Evolutionary conservation across 1,140 invertebrate genomes (phyloP).

Genomic region (Monochamus saltuarius): DNA sequence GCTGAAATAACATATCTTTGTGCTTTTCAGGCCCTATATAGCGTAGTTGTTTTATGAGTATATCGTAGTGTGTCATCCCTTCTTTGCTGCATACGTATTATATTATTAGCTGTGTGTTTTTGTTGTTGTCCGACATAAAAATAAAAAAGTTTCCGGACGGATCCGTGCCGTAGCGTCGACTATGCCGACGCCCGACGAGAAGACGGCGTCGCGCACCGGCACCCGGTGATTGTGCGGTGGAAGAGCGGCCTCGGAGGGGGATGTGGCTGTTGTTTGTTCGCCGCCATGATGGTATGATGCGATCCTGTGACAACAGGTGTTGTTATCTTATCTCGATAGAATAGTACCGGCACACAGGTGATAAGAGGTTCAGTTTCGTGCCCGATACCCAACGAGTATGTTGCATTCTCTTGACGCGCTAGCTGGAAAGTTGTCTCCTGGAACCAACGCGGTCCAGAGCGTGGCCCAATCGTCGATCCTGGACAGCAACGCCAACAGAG

Average conservation of each 20-base stretch:
- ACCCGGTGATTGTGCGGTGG: slow-evolving; percentile 13
- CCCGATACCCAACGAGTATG: slow-evolving; percentile 55
- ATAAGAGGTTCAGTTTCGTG: slow-evolving; percentile 38
- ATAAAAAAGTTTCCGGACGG: slow-evolving; percentile 10
- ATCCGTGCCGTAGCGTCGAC: neutral
- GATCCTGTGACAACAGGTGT: slow-evolving; percentile 12
- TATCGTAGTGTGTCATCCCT: neutral
- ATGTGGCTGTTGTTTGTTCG: neutral
- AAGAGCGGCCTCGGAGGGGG: slow-evolving; percentile 20
- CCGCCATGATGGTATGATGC: slow-evolving; percentile 10
- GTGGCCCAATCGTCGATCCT: slow-evolving; percentile 48
- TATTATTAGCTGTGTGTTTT: slow-evolving; percentile 6
- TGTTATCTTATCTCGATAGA: slow-evolving; percentile 38
- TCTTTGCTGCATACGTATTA: slow-evolving; percentile 2
- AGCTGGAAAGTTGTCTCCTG: slow-evolving; percentile 78
- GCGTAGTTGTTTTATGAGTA: slow-evolving; percentile 9
- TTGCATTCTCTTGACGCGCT: slow-evolving; percentile 75
- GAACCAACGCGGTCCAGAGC: slow-evolving; percentile 49
- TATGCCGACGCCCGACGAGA: slow-evolving; percentile 5
- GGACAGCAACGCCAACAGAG: slow-evolving; percentile 61
- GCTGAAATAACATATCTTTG: slow-evolving; percentile 14
- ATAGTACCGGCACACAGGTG: slow-evolving; percentile 35
- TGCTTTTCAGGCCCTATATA: slow-evolving; percentile 31
- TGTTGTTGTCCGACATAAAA: slow-evolving; percentile 6
- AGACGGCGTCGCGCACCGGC: slow-evolving; percentile 18